A percentile compares a stretch with the other conserved stretches of the same genome.
Conservation (phyloP, 2,888 invertebrate genomes). For the Erebia epiphron region DNA sequence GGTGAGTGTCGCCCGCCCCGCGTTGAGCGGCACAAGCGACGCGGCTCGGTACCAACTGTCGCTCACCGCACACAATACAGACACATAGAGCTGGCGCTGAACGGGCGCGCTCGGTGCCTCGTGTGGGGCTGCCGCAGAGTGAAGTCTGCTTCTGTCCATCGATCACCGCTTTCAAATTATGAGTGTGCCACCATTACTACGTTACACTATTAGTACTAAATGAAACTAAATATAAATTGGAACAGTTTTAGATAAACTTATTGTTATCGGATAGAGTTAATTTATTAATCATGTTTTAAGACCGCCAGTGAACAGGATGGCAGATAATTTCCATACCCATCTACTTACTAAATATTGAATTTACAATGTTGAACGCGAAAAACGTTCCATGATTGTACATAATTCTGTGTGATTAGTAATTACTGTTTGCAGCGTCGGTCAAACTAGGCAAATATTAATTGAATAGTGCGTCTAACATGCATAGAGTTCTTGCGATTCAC, state of each 20-base stretch:
- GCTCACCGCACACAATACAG: too few species aligned
- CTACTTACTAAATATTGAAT: too few species aligned
- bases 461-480: too few species aligned
- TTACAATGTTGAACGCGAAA: background rate
- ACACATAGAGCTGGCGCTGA: too few species aligned
- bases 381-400: background rate
- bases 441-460: too few species aligned
- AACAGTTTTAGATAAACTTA: background rate
- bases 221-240: background rate
- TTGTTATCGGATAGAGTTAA: background rate
- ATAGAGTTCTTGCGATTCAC: too few species aligned
- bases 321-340: background rate
- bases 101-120: too few species aligned
- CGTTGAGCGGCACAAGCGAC: too few species aligned
- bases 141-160: background rate
- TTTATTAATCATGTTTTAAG: background rate
- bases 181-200: background rate
- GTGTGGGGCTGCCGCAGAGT: background rate
- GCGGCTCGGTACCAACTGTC: too few species aligned
- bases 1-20: conserved; percentile 52
- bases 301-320: background rate
- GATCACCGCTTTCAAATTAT: background rate
- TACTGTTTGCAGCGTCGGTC: too few species aligned
- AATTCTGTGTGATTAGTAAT: too few species aligned
- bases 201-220: background rate